Percentiles rank a stretch among this genome's conserved stretches.
These are phyloP conservation scores for Ceyx cyanopectus DNA, from an alignment of 2,113 vertebrate species.

Conservation along the genomic window DNA sequence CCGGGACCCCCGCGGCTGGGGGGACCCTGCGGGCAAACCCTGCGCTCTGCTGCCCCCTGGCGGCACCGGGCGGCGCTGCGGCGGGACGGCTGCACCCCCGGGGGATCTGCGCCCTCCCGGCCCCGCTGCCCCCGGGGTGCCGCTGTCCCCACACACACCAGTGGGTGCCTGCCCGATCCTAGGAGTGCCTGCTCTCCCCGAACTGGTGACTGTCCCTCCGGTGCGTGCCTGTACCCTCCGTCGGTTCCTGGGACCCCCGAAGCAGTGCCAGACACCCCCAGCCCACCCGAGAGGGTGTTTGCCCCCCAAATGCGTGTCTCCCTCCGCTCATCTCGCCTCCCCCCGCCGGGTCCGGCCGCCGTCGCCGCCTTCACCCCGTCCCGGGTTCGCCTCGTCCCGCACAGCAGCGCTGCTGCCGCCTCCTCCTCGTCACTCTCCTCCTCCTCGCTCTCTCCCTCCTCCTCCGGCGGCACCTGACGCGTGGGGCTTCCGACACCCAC, in stretches of 20 bases:
- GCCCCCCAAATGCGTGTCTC: no score
- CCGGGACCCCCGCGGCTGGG: not conserved
- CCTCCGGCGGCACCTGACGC: conserved; percentile 8
- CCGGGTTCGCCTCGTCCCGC: not conserved
- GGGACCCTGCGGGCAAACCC: not conserved
- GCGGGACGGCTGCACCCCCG: not conserved
- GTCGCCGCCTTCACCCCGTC: not conserved
- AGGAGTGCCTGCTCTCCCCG: not conserved
- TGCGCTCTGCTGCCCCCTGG: conserved; percentile 47
- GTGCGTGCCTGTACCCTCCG: not conserved
- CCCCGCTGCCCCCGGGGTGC: no score
- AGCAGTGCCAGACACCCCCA: no score
- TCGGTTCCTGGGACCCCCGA: not conserved
- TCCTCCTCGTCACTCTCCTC: not conserved
- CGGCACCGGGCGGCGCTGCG: not conserved
- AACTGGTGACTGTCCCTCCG: not conserved
- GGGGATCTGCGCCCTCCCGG: fast-evolving
- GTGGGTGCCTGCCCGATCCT: no score
- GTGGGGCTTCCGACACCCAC: not conserved
- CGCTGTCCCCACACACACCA: no score
- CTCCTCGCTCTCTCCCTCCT: not conserved
- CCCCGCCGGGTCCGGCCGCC: not conserved
- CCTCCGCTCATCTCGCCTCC: not conserved
- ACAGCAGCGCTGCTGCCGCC: not conserved
- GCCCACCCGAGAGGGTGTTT: no score